These are phyloP conservation scores for Neostethus bicornis DNA, from an alignment of 2,797 vertebrate genomes.

Conservation along the genomic window DNA sequence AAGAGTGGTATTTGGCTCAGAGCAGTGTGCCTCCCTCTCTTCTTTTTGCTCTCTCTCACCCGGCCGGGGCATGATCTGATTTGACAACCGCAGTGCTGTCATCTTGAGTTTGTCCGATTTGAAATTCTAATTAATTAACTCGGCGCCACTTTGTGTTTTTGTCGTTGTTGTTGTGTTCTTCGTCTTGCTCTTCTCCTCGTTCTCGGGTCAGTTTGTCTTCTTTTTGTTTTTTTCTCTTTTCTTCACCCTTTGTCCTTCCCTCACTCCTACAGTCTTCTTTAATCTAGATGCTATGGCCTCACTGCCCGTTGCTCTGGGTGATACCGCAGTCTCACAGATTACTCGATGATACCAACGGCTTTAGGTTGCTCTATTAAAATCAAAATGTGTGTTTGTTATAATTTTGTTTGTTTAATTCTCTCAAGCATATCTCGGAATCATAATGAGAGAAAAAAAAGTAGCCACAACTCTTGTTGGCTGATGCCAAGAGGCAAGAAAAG, in stretches of 20 bases:
- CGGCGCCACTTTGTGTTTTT: conserved; percentile 73
- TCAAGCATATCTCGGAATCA: conserved; percentile 34
- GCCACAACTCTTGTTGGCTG: not conserved
- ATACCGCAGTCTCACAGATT: conserved; percentile 53
- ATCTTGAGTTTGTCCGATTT: conserved; percentile 84
- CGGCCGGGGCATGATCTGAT: conserved; percentile 79
- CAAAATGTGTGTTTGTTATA: conserved; percentile 22
- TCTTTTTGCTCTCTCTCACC: conserved; percentile 51
- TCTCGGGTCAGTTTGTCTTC: conserved; percentile 64
- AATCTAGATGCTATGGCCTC: conserved; percentile 34
- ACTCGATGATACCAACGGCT: conserved; percentile 70
- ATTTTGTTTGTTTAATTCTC: not conserved
- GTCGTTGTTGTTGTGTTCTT: conserved; percentile 42
- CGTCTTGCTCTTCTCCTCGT: conserved; percentile 32
- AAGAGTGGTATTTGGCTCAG: conserved; percentile 70
- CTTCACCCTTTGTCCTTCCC: conserved; percentile 52
- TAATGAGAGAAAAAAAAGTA: conserved; percentile 38
- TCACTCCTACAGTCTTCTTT: conserved; percentile 37
- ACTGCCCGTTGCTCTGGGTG: conserved; percentile 45
- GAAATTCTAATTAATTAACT: conserved; percentile 86
- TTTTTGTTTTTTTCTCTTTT: conserved; percentile 73
- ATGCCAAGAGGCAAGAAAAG: conserved; percentile 29
- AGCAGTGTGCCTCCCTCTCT: conserved; percentile 54
- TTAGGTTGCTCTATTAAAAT: conserved; percentile 59
- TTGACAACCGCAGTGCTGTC: conserved; percentile 81